phyloP scores from a whole-genome alignment of 2,113 vertebrate genomes.

The Xiphophorus maculatus region DNA sequence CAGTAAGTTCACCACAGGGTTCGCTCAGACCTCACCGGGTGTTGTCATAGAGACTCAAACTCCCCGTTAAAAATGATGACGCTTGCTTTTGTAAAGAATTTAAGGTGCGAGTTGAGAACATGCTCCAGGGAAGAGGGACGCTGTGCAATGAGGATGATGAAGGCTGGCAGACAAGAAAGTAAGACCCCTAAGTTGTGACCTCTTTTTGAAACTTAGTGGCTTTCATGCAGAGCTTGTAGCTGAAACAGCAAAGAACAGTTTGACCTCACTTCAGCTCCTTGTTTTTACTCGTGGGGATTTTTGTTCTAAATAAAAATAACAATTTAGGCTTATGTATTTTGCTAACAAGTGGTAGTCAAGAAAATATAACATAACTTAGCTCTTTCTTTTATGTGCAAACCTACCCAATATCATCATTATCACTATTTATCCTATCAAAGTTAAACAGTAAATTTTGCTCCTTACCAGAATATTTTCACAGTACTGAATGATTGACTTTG shows the following conservation, averaged over 20 bases:
- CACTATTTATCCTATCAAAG: not conserved
- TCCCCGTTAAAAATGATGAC: constrained; percentile 10
- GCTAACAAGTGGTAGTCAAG: too few relatives aligned
- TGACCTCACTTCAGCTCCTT: not conserved
- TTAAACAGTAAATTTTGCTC: not conserved
- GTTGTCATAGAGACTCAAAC: constrained; percentile 14
- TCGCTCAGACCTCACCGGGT: constrained; percentile 9
- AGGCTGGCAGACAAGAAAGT: constrained; percentile 36
- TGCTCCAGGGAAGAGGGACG: constrained; percentile 4
- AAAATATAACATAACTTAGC: too few relatives aligned
- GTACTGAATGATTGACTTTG: not conserved
- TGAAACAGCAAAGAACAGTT: not conserved
- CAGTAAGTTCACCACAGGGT: constrained; percentile 15
- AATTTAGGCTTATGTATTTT: too few relatives aligned
- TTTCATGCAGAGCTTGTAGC: constrained; percentile 15
- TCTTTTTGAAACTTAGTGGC: not conserved
- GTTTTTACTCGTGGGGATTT: too few relatives aligned
- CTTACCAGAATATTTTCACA: too few relatives aligned
- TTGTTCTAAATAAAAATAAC: too few relatives aligned
- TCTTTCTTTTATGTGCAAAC: too few relatives aligned
- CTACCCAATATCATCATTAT: too few relatives aligned
- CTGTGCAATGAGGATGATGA: constrained; percentile 25
- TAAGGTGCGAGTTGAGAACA: constrained; percentile 2
- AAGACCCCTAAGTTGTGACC: constrained; percentile 13
- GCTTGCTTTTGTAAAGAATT: constrained; percentile 19